A percentile compares a stretch with the other conserved stretches of the same genome.
Evolutionary conservation across 2,797 vertebrate species (phyloP).

Genomic region (Garrulus glandarius): DNA sequence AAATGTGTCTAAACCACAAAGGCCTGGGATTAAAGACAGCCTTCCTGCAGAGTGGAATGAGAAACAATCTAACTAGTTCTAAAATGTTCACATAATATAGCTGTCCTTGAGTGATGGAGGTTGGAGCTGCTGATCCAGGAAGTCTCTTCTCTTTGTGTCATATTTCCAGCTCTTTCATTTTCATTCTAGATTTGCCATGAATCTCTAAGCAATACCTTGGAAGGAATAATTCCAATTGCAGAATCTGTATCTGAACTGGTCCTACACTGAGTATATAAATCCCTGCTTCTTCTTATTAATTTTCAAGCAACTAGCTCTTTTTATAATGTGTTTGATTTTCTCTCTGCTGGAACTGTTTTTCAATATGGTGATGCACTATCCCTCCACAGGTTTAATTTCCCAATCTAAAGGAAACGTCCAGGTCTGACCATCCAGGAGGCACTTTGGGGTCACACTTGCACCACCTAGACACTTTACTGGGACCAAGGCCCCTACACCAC

Average conservation of each 20-base stretch:
- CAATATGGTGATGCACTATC: neutral
- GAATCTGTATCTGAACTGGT: neutral
- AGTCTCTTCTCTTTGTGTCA: neutral
- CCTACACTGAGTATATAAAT: neutral
- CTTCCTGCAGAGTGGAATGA: neutral
- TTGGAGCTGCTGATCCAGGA: neutral
- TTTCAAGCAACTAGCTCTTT: neutral
- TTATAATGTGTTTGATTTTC: neutral
- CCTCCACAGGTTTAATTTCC: neutral
- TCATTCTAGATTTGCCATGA: neutral
- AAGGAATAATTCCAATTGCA: neutral
- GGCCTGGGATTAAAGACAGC: neutral
- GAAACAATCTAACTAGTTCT: neutral
- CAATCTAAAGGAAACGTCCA: neutral
- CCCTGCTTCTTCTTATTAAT: neutral
- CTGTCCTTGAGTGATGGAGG: fast-evolving
- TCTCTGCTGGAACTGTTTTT: neutral
- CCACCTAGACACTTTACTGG: neutral
- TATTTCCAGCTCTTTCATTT: neutral
- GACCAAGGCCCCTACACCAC: fast-evolving
- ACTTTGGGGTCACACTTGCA: no score
- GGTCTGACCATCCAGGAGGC: neutral
- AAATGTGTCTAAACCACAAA: neutral
- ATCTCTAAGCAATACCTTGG: neutral
- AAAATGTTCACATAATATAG: neutral